phyloP scores from a whole-genome alignment of 2,888 invertebrate genomes.

The Eupeodes luniger region DNA sequence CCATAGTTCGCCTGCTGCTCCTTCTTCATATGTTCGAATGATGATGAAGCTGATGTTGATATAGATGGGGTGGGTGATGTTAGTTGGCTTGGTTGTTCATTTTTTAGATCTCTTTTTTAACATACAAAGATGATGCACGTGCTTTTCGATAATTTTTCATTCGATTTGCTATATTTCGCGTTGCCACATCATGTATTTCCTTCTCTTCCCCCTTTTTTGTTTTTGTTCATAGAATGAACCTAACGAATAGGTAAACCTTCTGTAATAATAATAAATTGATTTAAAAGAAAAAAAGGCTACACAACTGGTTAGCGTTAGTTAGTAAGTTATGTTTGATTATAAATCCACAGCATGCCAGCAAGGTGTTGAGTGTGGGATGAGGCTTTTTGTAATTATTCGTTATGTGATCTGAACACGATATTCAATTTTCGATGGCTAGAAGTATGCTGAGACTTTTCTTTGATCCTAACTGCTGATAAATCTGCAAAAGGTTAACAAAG shows the following conservation, averaged over 20 bases:
- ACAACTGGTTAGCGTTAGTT: conserved; percentile 48
- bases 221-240: neutral
- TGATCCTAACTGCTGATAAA: neutral
- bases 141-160: conserved; percentile 67
- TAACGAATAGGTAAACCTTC: neutral
- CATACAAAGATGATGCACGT: conserved; percentile 45
- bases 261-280: conserved; percentile 12
- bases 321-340: conserved; percentile 21
- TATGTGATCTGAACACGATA: conserved; percentile 34
- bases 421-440: neutral
- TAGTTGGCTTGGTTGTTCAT: neutral
- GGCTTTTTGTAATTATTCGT: conserved; percentile 29
- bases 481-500: conserved; percentile 4
- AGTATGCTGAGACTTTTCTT: neutral
- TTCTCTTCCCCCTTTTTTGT: neutral
- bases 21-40: neutral
- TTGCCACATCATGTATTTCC: conserved; percentile 11
- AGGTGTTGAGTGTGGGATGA: conserved; percentile 60
- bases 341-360: conserved; percentile 19
- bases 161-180: conserved; percentile 54
- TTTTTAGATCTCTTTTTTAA: neutral
- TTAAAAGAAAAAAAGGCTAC: neutral
- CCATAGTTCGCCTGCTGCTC: conserved; percentile 50
- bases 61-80: conserved; percentile 65
- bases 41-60: conserved; percentile 43